A percentile compares a stretch with the other conserved stretches of the same genome.
Evolutionary conservation across 2,797 vertebrate species (phyloP).

Genomic region (Halcyon badia): DNA sequence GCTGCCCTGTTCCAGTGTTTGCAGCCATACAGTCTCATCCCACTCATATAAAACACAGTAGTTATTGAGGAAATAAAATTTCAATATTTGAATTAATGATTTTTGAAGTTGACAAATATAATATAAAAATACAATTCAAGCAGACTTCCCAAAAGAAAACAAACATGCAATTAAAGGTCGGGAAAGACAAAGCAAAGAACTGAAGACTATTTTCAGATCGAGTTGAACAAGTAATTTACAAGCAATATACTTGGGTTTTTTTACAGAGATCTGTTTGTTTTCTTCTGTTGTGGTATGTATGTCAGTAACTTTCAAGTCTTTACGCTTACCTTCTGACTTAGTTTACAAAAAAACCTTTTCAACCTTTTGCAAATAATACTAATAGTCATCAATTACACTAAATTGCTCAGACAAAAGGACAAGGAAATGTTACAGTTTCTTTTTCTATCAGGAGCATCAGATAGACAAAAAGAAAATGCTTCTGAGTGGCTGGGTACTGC

Average conservation of each 20-base stretch:
- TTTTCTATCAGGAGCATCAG: neutral
- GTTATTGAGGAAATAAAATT: neutral
- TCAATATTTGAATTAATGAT: neutral
- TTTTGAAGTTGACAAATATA: neutral
- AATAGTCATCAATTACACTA: neutral
- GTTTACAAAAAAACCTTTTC: neutral
- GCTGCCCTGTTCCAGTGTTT: neutral
- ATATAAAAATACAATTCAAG: neutral
- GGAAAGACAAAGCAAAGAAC: neutral
- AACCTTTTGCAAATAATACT: neutral
- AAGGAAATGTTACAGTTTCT: neutral
- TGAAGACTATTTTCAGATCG: neutral
- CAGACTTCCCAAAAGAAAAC: neutral
- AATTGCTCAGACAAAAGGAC: neutral
- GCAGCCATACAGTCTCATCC: neutral
- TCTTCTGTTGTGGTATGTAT: neutral
- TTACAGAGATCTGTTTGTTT: neutral
- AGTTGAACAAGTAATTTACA: neutral
- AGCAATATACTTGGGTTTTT: neutral
- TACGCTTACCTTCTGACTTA: neutral
- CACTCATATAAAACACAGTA: neutral
- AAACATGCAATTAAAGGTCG: neutral
- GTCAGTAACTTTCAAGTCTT: neutral
- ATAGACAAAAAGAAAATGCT: neutral
- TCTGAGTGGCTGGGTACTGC: neutral